A percentile compares a stretch with the other conserved stretches of the same genome.
phyloP scores from a whole-genome alignment of 2,888 invertebrate species.

The Agriopis marginaria region DNA sequence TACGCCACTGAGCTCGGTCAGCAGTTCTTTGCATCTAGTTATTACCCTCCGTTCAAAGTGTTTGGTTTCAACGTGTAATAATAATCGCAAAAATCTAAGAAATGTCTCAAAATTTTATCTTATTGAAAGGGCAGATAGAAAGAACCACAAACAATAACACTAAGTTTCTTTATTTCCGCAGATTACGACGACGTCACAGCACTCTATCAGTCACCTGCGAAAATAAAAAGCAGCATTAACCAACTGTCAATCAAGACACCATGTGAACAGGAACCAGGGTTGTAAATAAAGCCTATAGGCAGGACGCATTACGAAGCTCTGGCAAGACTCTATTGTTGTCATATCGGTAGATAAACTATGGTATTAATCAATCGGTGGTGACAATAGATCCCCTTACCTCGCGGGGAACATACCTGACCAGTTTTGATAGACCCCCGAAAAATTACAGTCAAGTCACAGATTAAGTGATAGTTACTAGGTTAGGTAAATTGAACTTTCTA shows the following conservation, averaged over 20 bases:
- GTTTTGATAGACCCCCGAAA: conserved; percentile 53
- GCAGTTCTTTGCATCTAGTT: no score
- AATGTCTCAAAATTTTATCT: neutral
- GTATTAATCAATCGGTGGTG: conserved; percentile 80
- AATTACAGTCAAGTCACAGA: conserved; percentile 5
- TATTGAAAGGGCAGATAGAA: no score
- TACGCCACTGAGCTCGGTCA: no score
- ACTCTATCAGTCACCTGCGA: conserved; percentile 56
- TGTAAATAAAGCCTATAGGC: conserved; percentile 77
- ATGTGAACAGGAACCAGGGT: conserved; percentile 66
- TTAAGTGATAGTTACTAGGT: neutral
- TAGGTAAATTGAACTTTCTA: neutral
- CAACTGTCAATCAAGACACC: conserved; percentile 60
- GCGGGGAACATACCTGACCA: conserved; percentile 63
- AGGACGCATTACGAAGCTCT: conserved; percentile 72
- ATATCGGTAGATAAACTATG: conserved; percentile 83
- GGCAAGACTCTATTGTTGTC: conserved; percentile 77
- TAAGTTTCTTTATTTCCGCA: conserved; percentile 20
- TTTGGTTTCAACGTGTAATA: no score
- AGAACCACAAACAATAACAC: neutral
- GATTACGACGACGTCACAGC: conserved; percentile 25
- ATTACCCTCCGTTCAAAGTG: no score
- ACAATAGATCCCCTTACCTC: conserved; percentile 80
- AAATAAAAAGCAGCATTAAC: conserved; percentile 46
- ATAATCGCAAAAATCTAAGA: no score